Base-by-base conservation (phyloP, 2,113 vertebrate genomes). In the Abramis brama region DNA sequence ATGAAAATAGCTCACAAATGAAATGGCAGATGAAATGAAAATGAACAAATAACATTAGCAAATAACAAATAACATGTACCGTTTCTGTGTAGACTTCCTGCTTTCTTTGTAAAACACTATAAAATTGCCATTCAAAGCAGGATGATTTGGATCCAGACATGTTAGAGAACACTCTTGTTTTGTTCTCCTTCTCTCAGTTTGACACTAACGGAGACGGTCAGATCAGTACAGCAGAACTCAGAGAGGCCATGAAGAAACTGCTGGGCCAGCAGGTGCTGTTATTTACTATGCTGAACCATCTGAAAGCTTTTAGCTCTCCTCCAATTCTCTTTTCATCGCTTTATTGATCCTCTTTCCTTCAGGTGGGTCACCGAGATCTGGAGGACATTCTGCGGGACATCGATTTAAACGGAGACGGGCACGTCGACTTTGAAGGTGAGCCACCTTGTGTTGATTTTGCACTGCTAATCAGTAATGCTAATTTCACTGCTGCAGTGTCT, bases 161-260 rank as follows among this genome's bases (percentile, higher is more conserved):
- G 33, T 19, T 36, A 12, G 17, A 75, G 55, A 74, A 19, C 27
- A 25, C 27, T 5, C 17, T 59, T 73, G 3, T 25, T 21, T 21
- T 85, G 17, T 71, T 80, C 9, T 80, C 36, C 60, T 25, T 33
- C 47, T 85, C 90, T 85, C 89, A 99, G 98, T 99, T 99, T 89
- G 98, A 99, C 89, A 97, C 97, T 33, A 99, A 99, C 0, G 98
- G 98, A 8, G 98, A 99, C 2, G 98, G 98, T 4, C 95, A 98
- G 91, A 99, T 99, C 90, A 99, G 98, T 90, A 98, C 97, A 71
- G 95, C 95, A 19, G 98, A 99, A 90, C 94, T 99, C 1, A 93
- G 98, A 88, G 98, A 99, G 88, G 98, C 98, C 70, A 99, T 99
- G 98, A 98, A 97, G 90, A 99, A 99, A 90, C 96, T 99, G 60